phyloP scores from a whole-genome alignment of 1,140 invertebrate species.

The Cheumatopsyche charites region DNA sequence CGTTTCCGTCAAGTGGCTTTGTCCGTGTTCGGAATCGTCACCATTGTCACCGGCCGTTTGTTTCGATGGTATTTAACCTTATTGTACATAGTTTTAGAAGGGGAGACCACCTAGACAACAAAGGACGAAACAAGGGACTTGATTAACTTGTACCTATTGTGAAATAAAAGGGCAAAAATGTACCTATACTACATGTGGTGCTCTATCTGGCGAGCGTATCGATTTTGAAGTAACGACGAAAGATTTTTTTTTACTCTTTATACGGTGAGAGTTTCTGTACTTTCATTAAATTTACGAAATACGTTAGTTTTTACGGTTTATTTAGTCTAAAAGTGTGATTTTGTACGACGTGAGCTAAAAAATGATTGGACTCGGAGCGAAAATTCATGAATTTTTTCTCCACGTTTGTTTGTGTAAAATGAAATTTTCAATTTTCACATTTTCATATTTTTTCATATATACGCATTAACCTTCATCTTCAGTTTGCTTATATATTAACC shows the following conservation, averaged over 20 bases:
- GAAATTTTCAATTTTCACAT: too few relatives aligned
- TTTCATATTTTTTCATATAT: too few relatives aligned
- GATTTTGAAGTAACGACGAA: not conserved
- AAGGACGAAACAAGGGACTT: not conserved
- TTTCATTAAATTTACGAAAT: not conserved
- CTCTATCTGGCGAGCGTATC: not conserved
- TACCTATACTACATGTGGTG: not conserved
- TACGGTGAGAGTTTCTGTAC: not conserved
- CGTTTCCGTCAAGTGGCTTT: constrained; percentile 3
- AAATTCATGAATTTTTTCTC: too few relatives aligned
- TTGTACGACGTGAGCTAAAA: not conserved
- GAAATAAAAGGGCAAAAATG: constrained; percentile 20
- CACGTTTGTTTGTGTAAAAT: too few relatives aligned
- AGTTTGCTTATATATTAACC: too few relatives aligned
- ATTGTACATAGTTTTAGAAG: constrained; percentile 4
- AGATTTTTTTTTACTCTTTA: not conserved
- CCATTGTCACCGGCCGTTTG: constrained; percentile 15
- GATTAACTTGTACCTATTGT: constrained; percentile 19
- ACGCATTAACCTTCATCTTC: too few relatives aligned
- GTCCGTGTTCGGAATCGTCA: constrained; percentile 5
- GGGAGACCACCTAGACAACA: not conserved
- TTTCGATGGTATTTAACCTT: constrained; percentile 24
- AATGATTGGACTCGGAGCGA: too few relatives aligned
- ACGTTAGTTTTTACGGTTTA: not conserved
- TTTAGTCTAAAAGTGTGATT: not conserved